These are phyloP conservation scores for Scaptomyza polygonia DNA, from an alignment of 2,888 invertebrate genomes.

Conservation along the genomic window DNA sequence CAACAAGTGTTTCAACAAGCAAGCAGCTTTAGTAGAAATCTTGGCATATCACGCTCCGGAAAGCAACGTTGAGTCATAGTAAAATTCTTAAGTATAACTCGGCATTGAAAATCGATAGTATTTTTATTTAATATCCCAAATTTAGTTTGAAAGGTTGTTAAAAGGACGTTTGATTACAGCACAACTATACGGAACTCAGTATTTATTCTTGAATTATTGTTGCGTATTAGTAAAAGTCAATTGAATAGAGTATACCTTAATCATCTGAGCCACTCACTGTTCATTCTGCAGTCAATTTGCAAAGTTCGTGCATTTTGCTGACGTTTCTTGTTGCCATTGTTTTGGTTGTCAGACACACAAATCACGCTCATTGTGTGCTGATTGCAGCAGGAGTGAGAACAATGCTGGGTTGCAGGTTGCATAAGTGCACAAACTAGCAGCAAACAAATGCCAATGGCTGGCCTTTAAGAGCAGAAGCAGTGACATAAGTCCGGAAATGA, in stretches of 20 bases:
- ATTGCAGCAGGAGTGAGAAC: slow-evolving; percentile 25
- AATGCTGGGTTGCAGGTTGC: slow-evolving; percentile 29
- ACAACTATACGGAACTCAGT: too few relatives aligned
- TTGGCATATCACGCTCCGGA: background rate
- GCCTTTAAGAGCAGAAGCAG: slow-evolving; percentile 1
- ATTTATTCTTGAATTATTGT: too few relatives aligned
- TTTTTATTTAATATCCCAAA: background rate
- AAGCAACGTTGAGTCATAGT: background rate
- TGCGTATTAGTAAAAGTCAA: background rate
- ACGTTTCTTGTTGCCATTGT: slow-evolving; percentile 29
- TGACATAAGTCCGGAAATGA: slow-evolving; percentile 5
- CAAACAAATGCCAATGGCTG: slow-evolving; percentile 1
- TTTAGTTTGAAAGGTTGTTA: background rate
- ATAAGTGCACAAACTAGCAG: slow-evolving; percentile 14
- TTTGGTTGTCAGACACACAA: slow-evolving; percentile 22
- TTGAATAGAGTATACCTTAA: background rate
- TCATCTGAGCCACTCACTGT: slow-evolving; percentile 5
- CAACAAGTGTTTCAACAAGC: slow-evolving; percentile 3
- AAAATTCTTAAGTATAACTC: background rate
- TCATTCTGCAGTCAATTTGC: slow-evolving; percentile 33
- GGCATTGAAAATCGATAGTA: background rate
- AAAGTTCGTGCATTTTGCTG: slow-evolving; percentile 33
- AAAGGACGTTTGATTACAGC: background rate
- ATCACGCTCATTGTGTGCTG: slow-evolving; percentile 4
- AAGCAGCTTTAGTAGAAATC: background rate